Evolutionary conservation across 2,797 vertebrate genomes (phyloP).

Genomic region (Momotus momota): DNA sequence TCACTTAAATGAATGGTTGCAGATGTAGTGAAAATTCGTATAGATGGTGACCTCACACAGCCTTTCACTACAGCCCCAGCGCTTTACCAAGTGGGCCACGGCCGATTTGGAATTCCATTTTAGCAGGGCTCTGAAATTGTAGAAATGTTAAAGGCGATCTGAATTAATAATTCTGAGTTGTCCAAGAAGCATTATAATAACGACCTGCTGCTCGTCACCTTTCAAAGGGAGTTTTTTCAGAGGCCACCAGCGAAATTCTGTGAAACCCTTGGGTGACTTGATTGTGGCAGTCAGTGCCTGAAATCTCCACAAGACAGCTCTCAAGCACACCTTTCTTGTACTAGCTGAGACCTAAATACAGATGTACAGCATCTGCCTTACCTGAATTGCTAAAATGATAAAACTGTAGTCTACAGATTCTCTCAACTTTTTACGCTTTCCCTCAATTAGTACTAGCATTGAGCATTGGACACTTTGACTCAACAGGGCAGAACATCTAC

Average conservation of each 20-base stretch:
- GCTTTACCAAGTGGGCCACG: neutral
- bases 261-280: neutral
- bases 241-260: neutral
- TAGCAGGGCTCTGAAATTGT: neutral
- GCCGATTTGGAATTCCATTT: neutral
- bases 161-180: neutral
- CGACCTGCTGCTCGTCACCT: neutral
- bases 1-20: neutral
- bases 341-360: neutral
- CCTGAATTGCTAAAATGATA: neutral
- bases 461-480: neutral
- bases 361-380: neutral
- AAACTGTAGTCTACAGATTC: neutral
- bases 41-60: neutral
- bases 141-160: neutral
- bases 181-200: neutral
- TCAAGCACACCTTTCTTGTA: neutral
- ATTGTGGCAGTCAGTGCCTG: neutral
- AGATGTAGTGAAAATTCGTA: neutral
- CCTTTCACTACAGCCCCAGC: neutral
- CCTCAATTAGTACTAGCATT: neutral
- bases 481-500: neutral
- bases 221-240: neutral
- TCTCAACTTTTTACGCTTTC: neutral
- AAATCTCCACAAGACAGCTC: neutral